phyloP scores from a whole-genome alignment of 2,113 vertebrate species.

The Lycaon pictus region DNA sequence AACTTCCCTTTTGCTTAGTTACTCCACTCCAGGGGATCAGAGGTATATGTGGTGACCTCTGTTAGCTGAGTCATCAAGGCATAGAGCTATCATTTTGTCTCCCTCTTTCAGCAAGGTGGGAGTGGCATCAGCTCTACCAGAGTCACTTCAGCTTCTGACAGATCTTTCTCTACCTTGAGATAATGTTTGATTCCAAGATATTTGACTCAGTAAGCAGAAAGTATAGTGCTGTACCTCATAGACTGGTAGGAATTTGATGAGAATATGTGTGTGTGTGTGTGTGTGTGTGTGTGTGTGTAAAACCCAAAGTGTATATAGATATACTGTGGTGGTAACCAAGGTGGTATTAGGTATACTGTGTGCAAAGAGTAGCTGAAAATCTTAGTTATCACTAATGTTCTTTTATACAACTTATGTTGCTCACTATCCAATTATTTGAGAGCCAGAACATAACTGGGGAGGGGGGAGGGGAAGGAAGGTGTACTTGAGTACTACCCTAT shows the following conservation, averaged over 20 bases:
- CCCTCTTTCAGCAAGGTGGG: neutral
- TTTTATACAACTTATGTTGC: neutral
- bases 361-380: neutral
- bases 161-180: neutral
- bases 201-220: neutral
- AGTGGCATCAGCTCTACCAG: rapidly evolving
- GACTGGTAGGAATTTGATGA: neutral
- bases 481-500: neutral
- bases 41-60: neutral
- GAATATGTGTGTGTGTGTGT: neutral
- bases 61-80: neutral
- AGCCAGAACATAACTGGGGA: neutral
- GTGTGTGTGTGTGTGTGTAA: neutral
- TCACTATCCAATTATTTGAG: neutral
- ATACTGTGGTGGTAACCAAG: too few relatives aligned
- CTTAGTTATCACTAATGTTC: neutral
- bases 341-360: too few relatives aligned
- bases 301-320: neutral
- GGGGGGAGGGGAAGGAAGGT: neutral
- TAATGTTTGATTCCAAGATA: neutral
- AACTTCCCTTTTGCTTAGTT: neutral
- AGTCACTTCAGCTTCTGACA: neutral
- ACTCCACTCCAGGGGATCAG: neutral
- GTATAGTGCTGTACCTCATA: neutral
- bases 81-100: neutral